These are phyloP conservation scores for Anoplophora glabripennis DNA, from an alignment of 1,140 invertebrate genomes.

Conservation along the genomic window DNA sequence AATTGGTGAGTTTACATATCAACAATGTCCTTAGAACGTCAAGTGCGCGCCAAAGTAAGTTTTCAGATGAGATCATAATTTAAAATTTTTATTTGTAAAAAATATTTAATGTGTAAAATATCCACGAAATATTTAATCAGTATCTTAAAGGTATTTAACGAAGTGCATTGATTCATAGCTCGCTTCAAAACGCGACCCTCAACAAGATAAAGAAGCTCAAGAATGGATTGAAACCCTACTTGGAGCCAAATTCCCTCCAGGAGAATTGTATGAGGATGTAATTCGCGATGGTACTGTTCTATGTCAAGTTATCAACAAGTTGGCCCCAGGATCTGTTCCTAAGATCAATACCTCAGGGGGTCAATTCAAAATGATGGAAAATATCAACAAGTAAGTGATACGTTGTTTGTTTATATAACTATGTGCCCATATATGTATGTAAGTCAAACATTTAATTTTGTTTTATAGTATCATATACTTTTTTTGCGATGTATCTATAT, in stretches of 20 bases:
- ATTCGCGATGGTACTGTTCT: slow-evolving; percentile 84
- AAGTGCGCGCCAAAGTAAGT: slow-evolving; percentile 73
- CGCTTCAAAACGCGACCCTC: slow-evolving; percentile 83
- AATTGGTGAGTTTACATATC: slow-evolving; percentile 8
- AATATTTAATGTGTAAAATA: not conserved
- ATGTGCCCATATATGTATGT: not conserved
- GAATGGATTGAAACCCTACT: slow-evolving; percentile 88
- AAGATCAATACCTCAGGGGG: slow-evolving; percentile 87
- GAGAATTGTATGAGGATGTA: slow-evolving; percentile 73
- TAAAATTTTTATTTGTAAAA: not conserved
- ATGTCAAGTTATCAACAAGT: slow-evolving; percentile 88
- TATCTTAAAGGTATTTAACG: not conserved
- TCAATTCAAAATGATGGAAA: slow-evolving; percentile 96
- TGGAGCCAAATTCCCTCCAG: slow-evolving; percentile 79
- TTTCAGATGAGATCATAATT: not conserved
- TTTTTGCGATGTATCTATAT: no score
- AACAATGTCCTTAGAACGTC: slow-evolving; percentile 75
- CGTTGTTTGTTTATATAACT: not conserved
- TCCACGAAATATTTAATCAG: not conserved
- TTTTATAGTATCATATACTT: not conserved
- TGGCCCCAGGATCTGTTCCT: slow-evolving; percentile 73
- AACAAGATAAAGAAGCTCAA: slow-evolving; percentile 84
- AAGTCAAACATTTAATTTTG: not conserved
- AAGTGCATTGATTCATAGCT: slow-evolving; percentile 58
- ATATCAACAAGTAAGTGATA: slow-evolving; percentile 75